Base-by-base conservation (phyloP, 2,113 vertebrate genomes). In the Hippolais icterina region DNA sequence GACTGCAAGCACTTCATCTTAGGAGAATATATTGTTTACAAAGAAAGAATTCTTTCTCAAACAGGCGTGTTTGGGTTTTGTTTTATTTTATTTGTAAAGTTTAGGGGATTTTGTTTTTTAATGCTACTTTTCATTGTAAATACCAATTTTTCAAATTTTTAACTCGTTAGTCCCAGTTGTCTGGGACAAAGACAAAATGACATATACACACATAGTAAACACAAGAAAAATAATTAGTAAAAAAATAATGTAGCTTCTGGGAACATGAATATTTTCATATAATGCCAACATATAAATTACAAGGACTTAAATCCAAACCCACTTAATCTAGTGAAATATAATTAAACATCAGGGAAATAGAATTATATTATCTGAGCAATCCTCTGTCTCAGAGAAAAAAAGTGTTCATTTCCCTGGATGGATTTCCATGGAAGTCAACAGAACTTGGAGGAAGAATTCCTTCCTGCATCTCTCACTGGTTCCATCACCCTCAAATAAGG, bases 51-150 rank as follows among this genome's bases (percentile, higher is more conserved):
- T 83, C 6, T 33, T 12, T 72, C 39, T 72, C 77, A 57, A 27
- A 35, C 19, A 12, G 4, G 4, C 14, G 5, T 42, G 5, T n/a
- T 66, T 41, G 7, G 3, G 0, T 0, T 28, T 53, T 63, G 0
- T 0, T 28, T 53, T 63, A 63, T 27, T 59, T 31, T 15, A 11
- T 29, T 76, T 69, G 5, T 44, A 37, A 44, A 27, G 10, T 19
- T 72, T 46, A 12, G 5, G 5, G 1, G 1, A 5, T 74, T 71
- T 8, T 11, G 3, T 31, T 56, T 69, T 76, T 60, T 60, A 27
- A 74, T 72, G 27, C 2, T 41, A 56, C 3, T 21, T 12, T 74
- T 53, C 17, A 42, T 70, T 56, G 13, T 1, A 53, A 72, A 66
- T 39, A 21, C 2, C 0, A 3, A 11, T 54, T 90, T 87, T 66